Percentiles rank a stretch among this genome's conserved stretches.
phyloP scores from a whole-genome alignment of 2,888 invertebrate genomes.

The Apotomis capreana region DNA sequence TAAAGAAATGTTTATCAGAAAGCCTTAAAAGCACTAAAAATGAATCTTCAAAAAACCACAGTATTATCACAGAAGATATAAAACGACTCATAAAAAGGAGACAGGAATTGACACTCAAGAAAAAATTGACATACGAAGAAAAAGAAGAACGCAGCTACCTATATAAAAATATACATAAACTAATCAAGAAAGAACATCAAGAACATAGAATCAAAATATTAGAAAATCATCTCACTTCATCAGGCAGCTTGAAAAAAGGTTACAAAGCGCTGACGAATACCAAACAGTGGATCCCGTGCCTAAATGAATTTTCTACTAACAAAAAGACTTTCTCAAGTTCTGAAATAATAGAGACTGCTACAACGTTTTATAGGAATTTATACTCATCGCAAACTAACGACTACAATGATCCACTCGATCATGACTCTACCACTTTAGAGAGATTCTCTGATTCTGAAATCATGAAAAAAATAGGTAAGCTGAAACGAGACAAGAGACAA shows the following conservation, averaged over 20 bases:
- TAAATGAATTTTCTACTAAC: not conserved
- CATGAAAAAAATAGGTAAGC: not conserved
- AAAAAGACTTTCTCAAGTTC: not conserved
- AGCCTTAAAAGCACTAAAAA: no score
- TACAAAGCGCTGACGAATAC: not conserved
- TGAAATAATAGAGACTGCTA: not conserved
- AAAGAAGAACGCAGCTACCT: no score
- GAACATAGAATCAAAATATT: not conserved
- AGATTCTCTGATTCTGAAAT: not conserved
- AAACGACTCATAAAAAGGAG: no score
- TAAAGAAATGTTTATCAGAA: no score
- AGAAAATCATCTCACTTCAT: not conserved
- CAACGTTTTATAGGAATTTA: not conserved
- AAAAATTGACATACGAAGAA: no score
- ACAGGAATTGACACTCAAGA: no score
- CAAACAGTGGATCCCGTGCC: not conserved
- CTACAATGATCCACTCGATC: not conserved
- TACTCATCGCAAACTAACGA: not conserved
- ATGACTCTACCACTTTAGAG: not conserved
- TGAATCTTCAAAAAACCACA: no score
- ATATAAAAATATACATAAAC: no score
- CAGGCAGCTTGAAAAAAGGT: not conserved
- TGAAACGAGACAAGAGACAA: not conserved
- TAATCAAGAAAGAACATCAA: slow-evolving; percentile 1
- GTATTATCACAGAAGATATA: no score